Evolutionary conservation across 2,888 invertebrate genomes (phyloP).

Genomic region (Pachliopta kotzebuea): DNA sequence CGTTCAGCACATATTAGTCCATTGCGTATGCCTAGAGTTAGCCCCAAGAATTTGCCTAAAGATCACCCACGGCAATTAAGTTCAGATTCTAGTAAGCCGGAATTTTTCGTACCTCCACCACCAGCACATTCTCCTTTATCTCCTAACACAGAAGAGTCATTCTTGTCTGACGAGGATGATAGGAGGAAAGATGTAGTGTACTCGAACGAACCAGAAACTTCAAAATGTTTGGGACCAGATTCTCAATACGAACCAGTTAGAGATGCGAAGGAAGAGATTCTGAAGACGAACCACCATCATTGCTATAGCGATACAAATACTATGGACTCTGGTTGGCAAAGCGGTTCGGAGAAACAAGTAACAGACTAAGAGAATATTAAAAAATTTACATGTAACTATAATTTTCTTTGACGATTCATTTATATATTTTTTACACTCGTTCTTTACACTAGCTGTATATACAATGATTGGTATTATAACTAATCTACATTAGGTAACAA

Average conservation of each 20-base stretch:
- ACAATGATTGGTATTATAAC: not conserved
- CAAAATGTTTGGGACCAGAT: conserved; percentile 65
- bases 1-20: conserved; percentile 58
- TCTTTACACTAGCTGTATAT: conserved; percentile 5
- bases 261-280: conserved; percentile 60
- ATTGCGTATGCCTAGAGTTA: conserved; percentile 53
- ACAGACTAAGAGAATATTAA: conserved; percentile 52
- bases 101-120: conserved; percentile 57
- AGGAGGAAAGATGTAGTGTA: conserved; percentile 52
- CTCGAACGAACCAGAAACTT: conserved; percentile 60
- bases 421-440: conserved; percentile 2
- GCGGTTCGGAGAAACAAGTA: conserved; percentile 83
- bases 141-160: conserved; percentile 69
- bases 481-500: not conserved
- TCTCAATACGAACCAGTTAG: conserved; percentile 68
- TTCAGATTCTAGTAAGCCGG: conserved; percentile 51
- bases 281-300: conserved; percentile 72
- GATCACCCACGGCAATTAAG: conserved; percentile 58
- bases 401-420: conserved; percentile 2
- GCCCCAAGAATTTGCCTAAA: conserved; percentile 53
- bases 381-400: not conserved
- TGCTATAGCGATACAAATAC: conserved; percentile 82
- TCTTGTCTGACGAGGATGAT: conserved; percentile 65
- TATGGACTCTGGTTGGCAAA: conserved; percentile 86
- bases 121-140: conserved; percentile 61